These are phyloP conservation scores for Danionella dracula DNA, from an alignment of 2,797 vertebrate species.

Conservation along the genomic window DNA sequence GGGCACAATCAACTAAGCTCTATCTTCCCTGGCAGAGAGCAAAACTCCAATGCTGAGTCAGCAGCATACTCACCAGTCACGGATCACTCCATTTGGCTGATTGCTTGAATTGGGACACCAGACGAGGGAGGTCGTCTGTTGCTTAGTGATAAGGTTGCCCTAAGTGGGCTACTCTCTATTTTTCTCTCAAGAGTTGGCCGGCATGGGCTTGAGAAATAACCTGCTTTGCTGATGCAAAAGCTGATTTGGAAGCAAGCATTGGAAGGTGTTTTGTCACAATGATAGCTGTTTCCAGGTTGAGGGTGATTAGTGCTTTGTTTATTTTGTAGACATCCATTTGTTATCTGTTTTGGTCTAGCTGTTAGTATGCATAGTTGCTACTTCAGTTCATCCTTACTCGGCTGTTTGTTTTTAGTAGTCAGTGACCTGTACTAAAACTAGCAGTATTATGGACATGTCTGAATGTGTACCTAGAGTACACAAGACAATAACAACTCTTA, in stretches of 20 bases:
- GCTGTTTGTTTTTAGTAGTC: too few relatives aligned
- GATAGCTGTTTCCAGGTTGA: neutral
- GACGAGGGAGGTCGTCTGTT: slow-evolving; percentile 58
- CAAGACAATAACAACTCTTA: too few relatives aligned
- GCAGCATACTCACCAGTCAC: slow-evolving; percentile 41
- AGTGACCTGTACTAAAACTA: too few relatives aligned
- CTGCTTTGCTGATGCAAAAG: slow-evolving; percentile 15
- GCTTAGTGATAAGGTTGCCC: slow-evolving; percentile 56
- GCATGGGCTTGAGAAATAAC: neutral
- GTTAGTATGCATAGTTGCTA: neutral
- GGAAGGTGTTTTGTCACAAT: neutral
- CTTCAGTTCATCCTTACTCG: too few relatives aligned
- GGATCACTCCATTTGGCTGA: slow-evolving; percentile 42
- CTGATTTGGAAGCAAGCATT: neutral
- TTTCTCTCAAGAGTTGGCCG: slow-evolving; percentile 19
- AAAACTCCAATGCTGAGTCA: slow-evolving; percentile 49
- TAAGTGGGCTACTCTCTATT: slow-evolving; percentile 23
- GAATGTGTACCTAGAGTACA: too few relatives aligned
- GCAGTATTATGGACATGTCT: too few relatives aligned
- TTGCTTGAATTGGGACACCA: slow-evolving; percentile 49
- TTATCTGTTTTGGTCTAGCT: neutral
- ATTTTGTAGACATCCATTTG: neutral
- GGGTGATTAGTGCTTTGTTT: neutral
- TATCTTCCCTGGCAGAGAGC: slow-evolving; percentile 43
- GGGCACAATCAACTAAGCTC: slow-evolving; percentile 15